Conservation (phyloP, 2,797 vertebrate species). For the Mionectes olivaceus region DNA sequence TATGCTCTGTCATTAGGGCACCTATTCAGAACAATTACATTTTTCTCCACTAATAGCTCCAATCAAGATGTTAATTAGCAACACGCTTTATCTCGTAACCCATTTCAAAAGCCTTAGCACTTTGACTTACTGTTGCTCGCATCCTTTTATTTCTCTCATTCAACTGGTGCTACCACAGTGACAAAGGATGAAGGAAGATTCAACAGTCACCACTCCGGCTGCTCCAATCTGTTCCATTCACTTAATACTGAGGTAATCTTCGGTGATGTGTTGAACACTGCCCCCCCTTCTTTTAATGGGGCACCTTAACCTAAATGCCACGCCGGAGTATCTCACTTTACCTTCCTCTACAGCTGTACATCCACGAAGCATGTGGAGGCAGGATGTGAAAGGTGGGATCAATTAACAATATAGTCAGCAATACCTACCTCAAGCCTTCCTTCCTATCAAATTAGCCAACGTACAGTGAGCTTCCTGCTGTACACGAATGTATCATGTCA, state of each 20-base stretch:
- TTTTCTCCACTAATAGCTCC: constrained; percentile 40
- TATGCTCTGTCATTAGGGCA: constrained; percentile 15
- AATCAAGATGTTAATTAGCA: constrained; percentile 52
- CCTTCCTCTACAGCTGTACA: constrained; percentile 24
- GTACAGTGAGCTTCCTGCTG: constrained; percentile 76
- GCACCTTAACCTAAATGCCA: constrained; percentile 53
- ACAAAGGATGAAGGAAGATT: constrained; percentile 71
- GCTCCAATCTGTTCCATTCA: constrained; percentile 74
- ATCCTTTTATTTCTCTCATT: constrained; percentile 88
- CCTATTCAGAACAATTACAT: neutral
- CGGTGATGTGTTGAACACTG: constrained; percentile 50
- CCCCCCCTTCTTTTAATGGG: constrained; percentile 30
- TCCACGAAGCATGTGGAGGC: constrained; percentile 40
- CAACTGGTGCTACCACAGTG: constrained; percentile 82
- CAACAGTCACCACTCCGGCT: constrained; percentile 65
- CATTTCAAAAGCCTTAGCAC: constrained; percentile 65
- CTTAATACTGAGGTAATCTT: constrained; percentile 65
- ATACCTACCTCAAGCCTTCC: constrained; percentile 75
- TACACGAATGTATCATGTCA: constrained; percentile 82
- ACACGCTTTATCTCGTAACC: constrained; percentile 44
- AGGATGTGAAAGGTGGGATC: constrained; percentile 71
- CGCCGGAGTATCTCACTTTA: constrained; percentile 16
- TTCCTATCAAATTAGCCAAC: constrained; percentile 79
- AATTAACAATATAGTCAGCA: constrained; percentile 75
- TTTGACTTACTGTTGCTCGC: constrained; percentile 92